Percentiles rank a stretch among this genome's conserved stretches.
phyloP scores from a whole-genome alignment of 37 sponge, comb jelly and placozoan genomes.

The Aplysina aerophoba region DNA sequence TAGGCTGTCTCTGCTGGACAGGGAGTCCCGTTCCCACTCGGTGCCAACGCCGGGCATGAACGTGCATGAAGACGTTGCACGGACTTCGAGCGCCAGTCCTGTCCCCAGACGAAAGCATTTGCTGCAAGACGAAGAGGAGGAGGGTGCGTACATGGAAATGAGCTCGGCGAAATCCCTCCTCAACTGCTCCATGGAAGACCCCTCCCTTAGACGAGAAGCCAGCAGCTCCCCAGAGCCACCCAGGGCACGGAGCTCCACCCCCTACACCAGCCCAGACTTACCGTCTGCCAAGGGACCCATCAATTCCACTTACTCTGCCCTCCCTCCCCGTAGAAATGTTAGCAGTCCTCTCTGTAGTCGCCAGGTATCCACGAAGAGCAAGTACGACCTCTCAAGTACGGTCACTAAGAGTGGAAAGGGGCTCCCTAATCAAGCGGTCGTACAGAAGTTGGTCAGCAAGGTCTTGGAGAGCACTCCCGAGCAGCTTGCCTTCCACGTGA shows the following conservation, averaged over 20 bases:
- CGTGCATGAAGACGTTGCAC: background rate
- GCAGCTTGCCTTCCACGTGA: slow-evolving; percentile 70
- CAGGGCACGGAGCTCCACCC: slow-evolving; percentile 1
- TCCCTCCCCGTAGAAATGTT: background rate
- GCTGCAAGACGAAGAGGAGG: background rate
- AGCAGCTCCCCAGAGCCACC: slow-evolving; percentile 7
- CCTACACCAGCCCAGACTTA: background rate
- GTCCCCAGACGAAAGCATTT: background rate
- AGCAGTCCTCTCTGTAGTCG: slow-evolving; percentile 22
- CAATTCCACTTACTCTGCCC: background rate
- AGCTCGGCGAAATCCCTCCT: slow-evolving; percentile 20
- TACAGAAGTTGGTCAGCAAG: slow-evolving; percentile 41
- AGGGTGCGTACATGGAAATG: slow-evolving; percentile 30
- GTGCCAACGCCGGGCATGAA: background rate
- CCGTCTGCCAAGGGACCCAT: background rate
- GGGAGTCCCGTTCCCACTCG: slow-evolving; percentile 8
- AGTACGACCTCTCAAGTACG: slow-evolving; percentile 12
- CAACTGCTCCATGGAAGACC: background rate
- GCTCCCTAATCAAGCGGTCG: slow-evolving; percentile 45
- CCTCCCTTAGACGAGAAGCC: background rate
- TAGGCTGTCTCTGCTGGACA: background rate
- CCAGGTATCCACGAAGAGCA: background rate
- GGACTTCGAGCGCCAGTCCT: background rate
- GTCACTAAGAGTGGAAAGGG: slow-evolving; percentile 28
- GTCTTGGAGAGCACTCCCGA: slow-evolving; percentile 38